A percentile compares a stretch with the other conserved stretches of the same genome.
These are phyloP conservation scores for Anguilla rostrata DNA, from an alignment of 2,113 vertebrate genomes.

Conservation along the genomic window DNA sequence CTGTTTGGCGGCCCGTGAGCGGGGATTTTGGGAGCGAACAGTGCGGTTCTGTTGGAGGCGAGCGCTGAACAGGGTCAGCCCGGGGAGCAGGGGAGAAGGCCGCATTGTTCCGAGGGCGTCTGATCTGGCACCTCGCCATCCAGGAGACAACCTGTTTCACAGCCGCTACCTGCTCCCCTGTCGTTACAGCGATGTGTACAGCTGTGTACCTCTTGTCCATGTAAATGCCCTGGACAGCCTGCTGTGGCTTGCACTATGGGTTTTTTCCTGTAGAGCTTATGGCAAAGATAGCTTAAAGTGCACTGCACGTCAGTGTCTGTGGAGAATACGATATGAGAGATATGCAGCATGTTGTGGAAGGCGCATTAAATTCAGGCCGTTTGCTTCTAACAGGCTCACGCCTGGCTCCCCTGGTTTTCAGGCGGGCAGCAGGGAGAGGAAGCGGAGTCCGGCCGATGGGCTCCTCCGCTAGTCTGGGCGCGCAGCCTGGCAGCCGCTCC, in stretches of 20 bases:
- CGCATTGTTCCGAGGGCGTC: neutral
- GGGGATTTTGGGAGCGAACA: neutral
- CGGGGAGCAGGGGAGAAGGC: neutral
- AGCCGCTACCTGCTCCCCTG: neutral
- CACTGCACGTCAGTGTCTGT: too few relatives aligned
- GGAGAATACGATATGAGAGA: too few relatives aligned
- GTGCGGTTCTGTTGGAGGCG: neutral
- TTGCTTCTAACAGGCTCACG: neutral
- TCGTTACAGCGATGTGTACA: neutral
- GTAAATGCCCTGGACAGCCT: neutral
- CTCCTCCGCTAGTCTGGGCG: constrained; percentile 32
- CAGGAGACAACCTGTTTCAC: neutral
- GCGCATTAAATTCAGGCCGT: too few relatives aligned
- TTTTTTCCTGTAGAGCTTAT: neutral
- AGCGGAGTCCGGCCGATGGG: neutral
- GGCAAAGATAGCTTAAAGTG: too few relatives aligned
- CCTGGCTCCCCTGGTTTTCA: neutral
- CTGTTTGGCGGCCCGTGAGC: neutral
- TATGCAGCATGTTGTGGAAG: too few relatives aligned
- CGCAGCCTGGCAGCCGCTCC: constrained; percentile 26
- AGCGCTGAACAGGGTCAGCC: too few relatives aligned
- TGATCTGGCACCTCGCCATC: neutral
- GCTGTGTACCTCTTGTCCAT: neutral
- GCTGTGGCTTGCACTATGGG: neutral
- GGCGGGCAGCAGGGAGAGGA: neutral